Base-by-base conservation (phyloP, 2,888 invertebrate genomes). In the Tipula confusa region DNA sequence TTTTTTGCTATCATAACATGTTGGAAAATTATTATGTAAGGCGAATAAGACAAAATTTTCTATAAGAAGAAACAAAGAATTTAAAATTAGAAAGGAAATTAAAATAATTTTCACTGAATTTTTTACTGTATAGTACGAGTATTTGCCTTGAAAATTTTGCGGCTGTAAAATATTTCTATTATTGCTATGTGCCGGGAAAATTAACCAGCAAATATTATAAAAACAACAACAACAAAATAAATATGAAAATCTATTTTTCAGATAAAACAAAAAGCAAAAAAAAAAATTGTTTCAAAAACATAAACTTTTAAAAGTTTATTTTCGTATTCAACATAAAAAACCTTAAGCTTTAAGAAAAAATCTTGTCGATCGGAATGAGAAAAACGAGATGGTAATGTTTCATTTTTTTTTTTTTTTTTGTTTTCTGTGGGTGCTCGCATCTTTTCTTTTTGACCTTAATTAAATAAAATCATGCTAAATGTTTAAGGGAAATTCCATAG, bases 81-180 rank as follows among this genome's bases (percentile, higher is more conserved):
- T 64, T 64, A 24, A 64, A 64, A 64, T 64, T 64, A 64, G 64
- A 64, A 64, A 64, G 64, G 64, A 64, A 64, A 64, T 64, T 64
- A 64, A 64, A 24, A 64, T 64, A 24, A 64, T 64, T 64, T 64
- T 11, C 64, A 64, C 24, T 64, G 64, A 64, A 64, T 64, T 24
- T 43, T 43, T 43, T 43, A 3, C n/a, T n/a, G n/a, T n/a, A n/a
- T n/a, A n/a, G n/a, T n/a, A n/a, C n/a, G n/a, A n/a, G 15, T 43
- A 5, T 24, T 24, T 64, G 64, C 64, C 64, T 64, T 64, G 24
- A 9, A 64, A 64, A 64, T 64, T 64, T 64, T 64, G 64, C 24
- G 64, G 64, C 64, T 64, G 24, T 64, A 64, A 64, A 64, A 64
- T 64, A 64, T 64, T 64, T 64, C 64, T 24, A 64, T 64, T 64